Evolutionary conservation across 2,113 vertebrate species (phyloP).

Genomic region (Struthio camelus): DNA sequence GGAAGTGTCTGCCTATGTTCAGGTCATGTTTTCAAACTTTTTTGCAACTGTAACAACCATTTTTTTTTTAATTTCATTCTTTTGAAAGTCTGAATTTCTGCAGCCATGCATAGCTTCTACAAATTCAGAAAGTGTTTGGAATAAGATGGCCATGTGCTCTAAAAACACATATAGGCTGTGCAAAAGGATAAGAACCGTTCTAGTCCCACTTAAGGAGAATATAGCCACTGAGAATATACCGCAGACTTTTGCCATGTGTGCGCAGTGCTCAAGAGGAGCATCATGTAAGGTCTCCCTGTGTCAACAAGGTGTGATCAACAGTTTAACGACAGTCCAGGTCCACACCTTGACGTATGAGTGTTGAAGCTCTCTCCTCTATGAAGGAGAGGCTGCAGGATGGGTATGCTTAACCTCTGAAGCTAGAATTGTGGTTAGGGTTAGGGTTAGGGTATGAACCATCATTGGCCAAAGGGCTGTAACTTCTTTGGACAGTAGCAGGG

Average conservation of each 20-base stretch:
- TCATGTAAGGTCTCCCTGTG: not conserved
- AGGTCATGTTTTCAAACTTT: not conserved
- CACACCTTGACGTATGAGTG: not conserved
- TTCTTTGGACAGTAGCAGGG: not conserved
- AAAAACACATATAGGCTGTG: not conserved
- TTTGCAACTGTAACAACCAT: not conserved
- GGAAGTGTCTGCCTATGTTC: not conserved
- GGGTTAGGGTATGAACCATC: not conserved
- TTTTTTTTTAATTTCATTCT: not conserved
- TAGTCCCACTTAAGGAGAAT: not conserved
- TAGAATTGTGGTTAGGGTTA: not conserved
- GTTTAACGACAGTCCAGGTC: not conserved
- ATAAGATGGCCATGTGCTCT: not conserved
- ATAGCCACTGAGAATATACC: not conserved
- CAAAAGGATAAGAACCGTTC: not conserved
- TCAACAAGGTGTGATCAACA: no score
- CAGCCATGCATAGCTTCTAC: not conserved
- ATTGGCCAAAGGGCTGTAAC: not conserved
- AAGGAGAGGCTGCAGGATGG: not conserved
- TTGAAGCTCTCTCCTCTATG: not conserved
- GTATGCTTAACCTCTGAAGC: not conserved
- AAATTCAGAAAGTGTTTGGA: not conserved
- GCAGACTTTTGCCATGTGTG: accelerated
- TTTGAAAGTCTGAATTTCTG: not conserved
- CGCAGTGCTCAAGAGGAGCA: accelerated